Percentiles rank a stretch among this genome's conserved stretches.
Conservation (phyloP, 2,113 vertebrate species). For the Toxotes chatareus region DNA sequence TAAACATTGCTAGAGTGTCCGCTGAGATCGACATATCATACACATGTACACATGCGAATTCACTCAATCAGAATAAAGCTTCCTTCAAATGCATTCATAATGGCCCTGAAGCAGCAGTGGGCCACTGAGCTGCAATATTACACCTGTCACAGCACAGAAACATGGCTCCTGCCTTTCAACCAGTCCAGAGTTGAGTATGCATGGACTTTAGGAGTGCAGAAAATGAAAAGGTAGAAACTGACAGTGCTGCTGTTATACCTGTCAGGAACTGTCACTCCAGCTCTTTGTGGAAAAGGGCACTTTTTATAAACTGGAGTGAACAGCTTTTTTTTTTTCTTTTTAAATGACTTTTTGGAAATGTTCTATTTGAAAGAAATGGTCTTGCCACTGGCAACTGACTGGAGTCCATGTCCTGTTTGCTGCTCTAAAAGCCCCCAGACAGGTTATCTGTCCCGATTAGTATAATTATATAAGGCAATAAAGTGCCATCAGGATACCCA, state of each 20-base stretch:
- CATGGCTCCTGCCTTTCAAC: background rate
- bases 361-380: conserved; percentile 1
- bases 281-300: conserved; percentile 1
- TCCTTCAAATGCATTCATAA: conserved; percentile 14
- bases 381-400: background rate
- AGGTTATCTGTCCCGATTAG: conserved; percentile 12
- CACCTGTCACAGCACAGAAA: conserved; percentile 37
- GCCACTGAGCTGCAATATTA: conserved; percentile 40
- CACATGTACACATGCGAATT: conserved; percentile 20
- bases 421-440: conserved; percentile 26
- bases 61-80: background rate
- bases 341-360: background rate
- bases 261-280: conserved; percentile 30
- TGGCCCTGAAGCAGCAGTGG: conserved; percentile 1
- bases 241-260: conserved; percentile 44
- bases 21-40: background rate
- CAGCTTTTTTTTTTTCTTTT: background rate
- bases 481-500: conserved; percentile 25
- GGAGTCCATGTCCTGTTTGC: background rate
- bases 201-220: background rate
- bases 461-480: conserved; percentile 34
- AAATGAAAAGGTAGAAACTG: conserved; percentile 28
- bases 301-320: background rate
- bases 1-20: background rate
- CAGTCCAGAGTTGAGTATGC: conserved; percentile 5